Base-by-base conservation (phyloP, 2,113 vertebrate species). In the Oenanthe oenanthe region DNA sequence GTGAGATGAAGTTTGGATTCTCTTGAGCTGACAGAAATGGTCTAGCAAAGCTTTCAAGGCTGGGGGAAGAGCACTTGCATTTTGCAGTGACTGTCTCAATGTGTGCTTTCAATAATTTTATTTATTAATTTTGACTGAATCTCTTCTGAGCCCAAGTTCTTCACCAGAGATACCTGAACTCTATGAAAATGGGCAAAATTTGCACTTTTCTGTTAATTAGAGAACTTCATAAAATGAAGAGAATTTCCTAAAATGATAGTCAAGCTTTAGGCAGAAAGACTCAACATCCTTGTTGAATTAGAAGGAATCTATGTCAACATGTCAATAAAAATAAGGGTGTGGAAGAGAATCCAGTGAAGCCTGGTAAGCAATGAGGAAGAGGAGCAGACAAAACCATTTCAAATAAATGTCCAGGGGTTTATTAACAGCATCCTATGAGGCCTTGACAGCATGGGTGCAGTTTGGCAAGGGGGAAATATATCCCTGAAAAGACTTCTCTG, bases 101-200 rank as follows among this genome's bases (percentile, higher is more conserved):
- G 9, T 15, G 16, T 19, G 24, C 5, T 18, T 85, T 47, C 19
- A 20, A 20, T 25, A 0, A 3, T 8, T 12, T 31, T 75, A 34
- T 42, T 38, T 38, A 6, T 0, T 58, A 21, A 16, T 31, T n/a
- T 1, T 26, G 13, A 7, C 4, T 10, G 16, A 12, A 14, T 18
- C 48, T 12, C 17, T 70, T 82, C 36, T 7, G 5, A 65, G 19
- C 13, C 13, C 20, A 31, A 47, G 11, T 8, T 70, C 29, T 48
- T 75, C 70, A 36, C 21, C 43, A 74, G 53, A 75, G 24, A 56
- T 10, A 67, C 15, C 17, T 17, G 19, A 50, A 36, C 32, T 51
- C 40, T n/a, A 1, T 20, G 9, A 51, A 91, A 93, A 76, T 9
- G 12, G 29, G 7, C 7, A 85, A 67, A 73, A 13, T 28, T 56